phyloP scores from a whole-genome alignment of 2,113 vertebrate species.

The Nibea coibor region DNA sequence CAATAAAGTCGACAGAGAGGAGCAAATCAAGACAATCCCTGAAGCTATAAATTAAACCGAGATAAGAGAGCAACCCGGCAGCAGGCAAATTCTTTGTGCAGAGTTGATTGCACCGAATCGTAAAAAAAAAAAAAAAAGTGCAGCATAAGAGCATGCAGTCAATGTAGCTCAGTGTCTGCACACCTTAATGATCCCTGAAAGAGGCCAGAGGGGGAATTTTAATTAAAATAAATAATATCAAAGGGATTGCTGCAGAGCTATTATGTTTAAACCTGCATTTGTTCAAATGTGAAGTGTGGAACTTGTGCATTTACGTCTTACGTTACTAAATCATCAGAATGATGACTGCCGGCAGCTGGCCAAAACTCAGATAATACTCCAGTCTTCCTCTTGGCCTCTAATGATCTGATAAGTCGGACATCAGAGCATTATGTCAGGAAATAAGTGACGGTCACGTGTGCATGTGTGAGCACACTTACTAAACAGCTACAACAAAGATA shows the following conservation, averaged over 20 bases:
- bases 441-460: slow-evolving; percentile 1
- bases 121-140: slow-evolving; percentile 34
- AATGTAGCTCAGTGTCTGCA: slow-evolving; percentile 28
- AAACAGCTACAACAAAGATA: slow-evolving; percentile 8
- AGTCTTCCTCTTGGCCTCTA: slow-evolving; percentile 29
- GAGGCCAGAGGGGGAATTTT: slow-evolving; percentile 54
- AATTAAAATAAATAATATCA: slow-evolving; percentile 54
- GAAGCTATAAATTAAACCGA: slow-evolving; percentile 51
- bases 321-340: slow-evolving; percentile 31
- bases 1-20: slow-evolving; percentile 26
- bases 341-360: background rate
- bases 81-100: slow-evolving; percentile 1
- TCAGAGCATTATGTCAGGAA: slow-evolving; percentile 13
- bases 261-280: slow-evolving; percentile 39
- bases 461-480: background rate
- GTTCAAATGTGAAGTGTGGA: slow-evolving; percentile 50
- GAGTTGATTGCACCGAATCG: slow-evolving; percentile 37
- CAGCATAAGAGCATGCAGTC: slow-evolving; percentile 8
- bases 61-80: slow-evolving; percentile 54
- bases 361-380: background rate
- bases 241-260: slow-evolving; percentile 23
- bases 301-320: slow-evolving; percentile 30
- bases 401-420: slow-evolving; percentile 3
- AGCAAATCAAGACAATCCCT: slow-evolving; percentile 55
- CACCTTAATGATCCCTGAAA: slow-evolving; percentile 19